These are phyloP conservation scores for Acronicta leporina DNA, from an alignment of 2,888 invertebrate genomes.

Conservation along the genomic window DNA sequence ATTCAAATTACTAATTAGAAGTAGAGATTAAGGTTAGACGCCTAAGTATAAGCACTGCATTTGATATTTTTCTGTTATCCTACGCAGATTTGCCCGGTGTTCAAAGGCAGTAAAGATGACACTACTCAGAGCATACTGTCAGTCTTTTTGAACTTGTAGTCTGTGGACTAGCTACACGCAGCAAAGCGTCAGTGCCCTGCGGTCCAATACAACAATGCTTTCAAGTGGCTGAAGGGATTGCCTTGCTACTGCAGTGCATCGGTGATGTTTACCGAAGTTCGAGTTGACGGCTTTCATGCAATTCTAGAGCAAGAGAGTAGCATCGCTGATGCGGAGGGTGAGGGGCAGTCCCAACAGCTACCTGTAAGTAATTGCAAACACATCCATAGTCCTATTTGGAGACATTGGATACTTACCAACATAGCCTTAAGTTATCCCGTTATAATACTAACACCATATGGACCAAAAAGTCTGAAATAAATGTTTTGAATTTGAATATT, in stretches of 20 bases:
- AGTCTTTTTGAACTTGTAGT: slow-evolving; percentile 8
- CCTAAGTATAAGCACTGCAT: no score
- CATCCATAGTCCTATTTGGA: no score
- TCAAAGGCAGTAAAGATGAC: slow-evolving; percentile 3
- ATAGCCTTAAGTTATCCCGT: no score
- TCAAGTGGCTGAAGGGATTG: slow-evolving; percentile 8
- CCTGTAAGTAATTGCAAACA: no score
- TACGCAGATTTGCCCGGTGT: slow-evolving; percentile 6
- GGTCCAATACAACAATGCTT: slow-evolving; percentile 13
- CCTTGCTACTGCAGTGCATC: not conserved
- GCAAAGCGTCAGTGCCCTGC: not conserved
- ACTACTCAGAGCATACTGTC: slow-evolving; percentile 12
- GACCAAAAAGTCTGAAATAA: slow-evolving; percentile 7
- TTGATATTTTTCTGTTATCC: no score
- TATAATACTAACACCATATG: no score
- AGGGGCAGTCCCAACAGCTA: no score
- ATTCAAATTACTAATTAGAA: no score
- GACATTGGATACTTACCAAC: no score
- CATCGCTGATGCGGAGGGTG: slow-evolving; percentile 3
- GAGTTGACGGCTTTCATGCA: slow-evolving; percentile 2
- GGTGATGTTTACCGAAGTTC: not conserved
- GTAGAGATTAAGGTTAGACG: no score
- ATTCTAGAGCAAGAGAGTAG: slow-evolving; percentile 5
- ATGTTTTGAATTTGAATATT: no score
- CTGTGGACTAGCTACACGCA: slow-evolving; percentile 6